Evolutionary conservation across 2,888 invertebrate species (phyloP), one percentile per base, ranked within the genome.

Genomic region (Agonopterix arenella): DNA sequence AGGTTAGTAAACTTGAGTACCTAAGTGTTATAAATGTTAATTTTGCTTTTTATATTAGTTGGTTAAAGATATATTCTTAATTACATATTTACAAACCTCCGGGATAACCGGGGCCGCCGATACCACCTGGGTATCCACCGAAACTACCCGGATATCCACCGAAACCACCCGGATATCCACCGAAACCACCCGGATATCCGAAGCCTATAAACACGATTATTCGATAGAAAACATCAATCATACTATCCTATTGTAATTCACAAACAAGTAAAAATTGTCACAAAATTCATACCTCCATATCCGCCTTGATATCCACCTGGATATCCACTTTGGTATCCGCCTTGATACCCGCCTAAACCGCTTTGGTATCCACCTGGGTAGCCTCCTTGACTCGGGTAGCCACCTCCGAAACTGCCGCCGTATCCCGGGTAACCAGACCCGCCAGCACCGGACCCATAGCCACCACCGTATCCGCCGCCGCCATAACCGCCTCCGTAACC

Each of bases 371-470:
- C 48, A 11, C 46, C 45, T 7, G 42, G 53, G 11, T 51, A 49
- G 28, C 62, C 61, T 11, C 64, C 59, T 46, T 61, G 63, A 38
- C 63, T 62, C 48, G 65, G 62, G 55, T 66, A 57, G 56, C 62
- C 62, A 55, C 62, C 63, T 47, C 59, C 60, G 47, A 49, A 50
- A n/a, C 55, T 55, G 13, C 8, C 8, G 8, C 11, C 11, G 11
- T 43, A 43, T 8, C 43, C 43, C 5, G 43, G 43, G 13, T 43
- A 43, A 11, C 43, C 43, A 13, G 52, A 50, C 18, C 47, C 48
- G 7, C 43, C 43, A 36, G 7, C 41, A 11, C 47, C 42, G 10
- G 47, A 53, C 37, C 54, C 28, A 50, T 62, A 59, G 38, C 64
- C 60, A 13, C 55, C 58, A 7, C 59, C 59, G 36, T 60, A 61